A percentile compares a stretch with the other conserved stretches of the same genome.
Conservation (phyloP, 2,113 vertebrate genomes). For the Leucopsar rothschildi region DNA sequence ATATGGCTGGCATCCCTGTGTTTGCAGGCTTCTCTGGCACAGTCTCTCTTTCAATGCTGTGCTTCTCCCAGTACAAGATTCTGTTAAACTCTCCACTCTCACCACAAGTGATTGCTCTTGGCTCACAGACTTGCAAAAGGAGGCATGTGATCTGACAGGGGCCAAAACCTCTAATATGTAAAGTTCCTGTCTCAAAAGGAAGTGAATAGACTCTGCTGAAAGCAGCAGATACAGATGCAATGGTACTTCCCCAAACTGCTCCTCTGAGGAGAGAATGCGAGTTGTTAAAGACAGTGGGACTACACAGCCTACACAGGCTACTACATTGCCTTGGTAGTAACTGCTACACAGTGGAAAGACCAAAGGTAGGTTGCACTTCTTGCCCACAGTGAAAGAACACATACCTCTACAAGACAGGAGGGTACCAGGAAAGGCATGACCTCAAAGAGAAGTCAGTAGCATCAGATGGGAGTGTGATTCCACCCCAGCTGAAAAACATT, state of each 20-base stretch:
- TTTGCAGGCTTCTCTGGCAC: background rate
- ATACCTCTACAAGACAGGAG: background rate
- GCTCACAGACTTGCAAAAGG: background rate
- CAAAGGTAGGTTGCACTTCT: background rate
- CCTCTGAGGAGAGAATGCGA: accelerated
- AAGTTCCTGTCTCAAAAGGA: background rate
- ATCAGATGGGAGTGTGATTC: background rate
- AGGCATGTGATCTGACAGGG: background rate
- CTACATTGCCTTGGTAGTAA: background rate
- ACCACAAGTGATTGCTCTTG: background rate
- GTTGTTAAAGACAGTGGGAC: background rate
- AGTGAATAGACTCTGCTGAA: background rate
- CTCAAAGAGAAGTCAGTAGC: background rate
- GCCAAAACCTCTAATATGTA: background rate
- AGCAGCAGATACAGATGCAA: background rate
- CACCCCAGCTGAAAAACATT: background rate
- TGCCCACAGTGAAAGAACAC: background rate
- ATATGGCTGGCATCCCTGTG: background rate
- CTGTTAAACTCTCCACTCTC: background rate
- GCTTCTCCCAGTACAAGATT: background rate
- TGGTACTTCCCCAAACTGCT: background rate
- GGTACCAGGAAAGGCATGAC: background rate
- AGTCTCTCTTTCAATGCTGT: background rate
- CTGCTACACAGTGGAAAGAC: background rate
- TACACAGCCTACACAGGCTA: background rate